Base-by-base conservation (phyloP, 1,140 invertebrate genomes). In the Panagrolaimus sp. region DNA sequence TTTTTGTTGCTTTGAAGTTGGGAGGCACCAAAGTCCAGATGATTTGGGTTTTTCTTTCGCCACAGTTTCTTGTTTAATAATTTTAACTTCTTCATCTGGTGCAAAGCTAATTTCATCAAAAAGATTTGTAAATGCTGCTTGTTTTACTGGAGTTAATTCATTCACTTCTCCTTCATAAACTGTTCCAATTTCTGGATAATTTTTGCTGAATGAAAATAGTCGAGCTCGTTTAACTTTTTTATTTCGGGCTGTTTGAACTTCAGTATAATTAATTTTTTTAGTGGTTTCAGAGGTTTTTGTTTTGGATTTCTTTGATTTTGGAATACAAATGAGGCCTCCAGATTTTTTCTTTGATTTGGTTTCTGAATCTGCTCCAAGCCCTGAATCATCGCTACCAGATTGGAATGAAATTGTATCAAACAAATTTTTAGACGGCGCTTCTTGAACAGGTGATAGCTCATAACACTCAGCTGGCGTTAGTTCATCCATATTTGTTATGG, bases 391-490 rank as follows among this genome's bases (percentile, higher is more conserved):
- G 8, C 51, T 57, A 16, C 13, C 8, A 5, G 51, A 57, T n/a
- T 20, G 20, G 51, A 53, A 53, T 27, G 51, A 53, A 27, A 53
- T 53, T 20, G 51, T n/a, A n/a, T 53, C 51, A 27, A 53, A 53
- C 1, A 53, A n/a, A 27, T 53, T 53, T n/a, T 23, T 27, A 7
- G 16, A 20, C 9, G 51, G 51, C 20, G 16, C 16, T 53, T 31
- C 63, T 27, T 1, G 42, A 42, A 14, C 31, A 16, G 7, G 48
- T 9, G 9, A 13, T 1, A 14, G 48, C n/a, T 67, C 61, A 42
- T 71, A 65, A 9, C 43, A 65, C 16, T 70, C 69, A 14, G 27
- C 69, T 66, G 70, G 73, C 38, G 31, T 63, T 20, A 13, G 46
- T 53, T 69, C 63, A 11, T 70, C 65, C 9, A 27, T 42, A 9